These are phyloP conservation scores for Andrena fulva DNA, from an alignment of 2,888 invertebrate species.

Conservation along the genomic window DNA sequence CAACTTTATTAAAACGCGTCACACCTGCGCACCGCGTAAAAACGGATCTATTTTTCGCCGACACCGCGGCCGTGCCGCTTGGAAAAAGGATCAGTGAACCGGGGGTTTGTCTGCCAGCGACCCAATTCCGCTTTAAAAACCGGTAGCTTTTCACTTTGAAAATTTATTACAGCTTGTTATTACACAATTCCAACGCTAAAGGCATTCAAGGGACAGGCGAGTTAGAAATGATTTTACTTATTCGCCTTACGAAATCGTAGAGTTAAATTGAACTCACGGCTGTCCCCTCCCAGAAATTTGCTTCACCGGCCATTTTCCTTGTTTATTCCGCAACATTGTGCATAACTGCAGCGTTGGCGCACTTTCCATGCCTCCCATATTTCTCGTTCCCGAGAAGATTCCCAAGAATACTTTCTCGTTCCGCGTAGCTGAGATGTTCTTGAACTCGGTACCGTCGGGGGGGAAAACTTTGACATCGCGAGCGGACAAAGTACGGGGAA, in stretches of 20 bases:
- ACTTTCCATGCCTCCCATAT: constrained; percentile 9
- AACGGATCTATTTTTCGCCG: constrained; percentile 35
- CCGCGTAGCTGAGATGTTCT: constrained; percentile 4
- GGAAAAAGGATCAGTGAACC: constrained; percentile 20
- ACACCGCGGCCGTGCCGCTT: not conserved
- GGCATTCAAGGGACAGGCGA: no score
- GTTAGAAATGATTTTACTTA: no score
- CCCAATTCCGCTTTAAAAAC: constrained; percentile 33
- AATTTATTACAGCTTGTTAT: not conserved
- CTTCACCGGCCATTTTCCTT: constrained; percentile 30
- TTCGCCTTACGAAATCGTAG: no score
- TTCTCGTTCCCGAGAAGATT: constrained; percentile 17
- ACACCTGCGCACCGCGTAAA: constrained; percentile 48
- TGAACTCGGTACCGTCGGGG: not conserved
- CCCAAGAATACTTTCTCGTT: constrained; percentile 7
- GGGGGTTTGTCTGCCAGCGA: constrained; percentile 13
- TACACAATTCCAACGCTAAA: no score
- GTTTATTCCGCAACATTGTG: not conserved
- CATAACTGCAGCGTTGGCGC: not conserved
- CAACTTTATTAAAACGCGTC: constrained; percentile 64
- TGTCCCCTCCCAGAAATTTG: constrained; percentile 21
- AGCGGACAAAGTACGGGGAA: constrained; percentile 2
- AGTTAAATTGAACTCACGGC: not conserved
- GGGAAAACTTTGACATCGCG: not conserved
- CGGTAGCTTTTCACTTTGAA: not conserved